phyloP scores from a whole-genome alignment of 2,888 invertebrate genomes.

The Lacanobia oleracea region DNA sequence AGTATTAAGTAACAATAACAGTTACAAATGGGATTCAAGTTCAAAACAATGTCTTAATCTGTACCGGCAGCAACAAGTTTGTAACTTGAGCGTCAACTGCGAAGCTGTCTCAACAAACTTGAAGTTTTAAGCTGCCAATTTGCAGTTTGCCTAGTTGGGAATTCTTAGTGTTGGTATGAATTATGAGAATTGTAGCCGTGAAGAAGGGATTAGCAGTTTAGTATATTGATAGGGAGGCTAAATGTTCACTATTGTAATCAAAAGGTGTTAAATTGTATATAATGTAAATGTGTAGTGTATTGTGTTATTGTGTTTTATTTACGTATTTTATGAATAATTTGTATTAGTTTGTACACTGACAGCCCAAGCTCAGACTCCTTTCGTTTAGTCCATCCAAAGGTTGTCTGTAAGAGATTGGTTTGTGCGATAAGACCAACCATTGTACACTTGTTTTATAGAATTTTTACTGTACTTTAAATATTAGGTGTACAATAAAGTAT shows the following conservation, averaged over 20 bases:
- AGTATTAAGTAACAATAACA: constrained; percentile 1
- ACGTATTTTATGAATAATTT: no score
- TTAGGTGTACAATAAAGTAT: no score
- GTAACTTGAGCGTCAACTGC: constrained; percentile 7
- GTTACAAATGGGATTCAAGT: constrained; percentile 28
- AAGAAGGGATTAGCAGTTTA: not conserved
- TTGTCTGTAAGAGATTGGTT: no score
- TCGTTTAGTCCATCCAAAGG: no score
- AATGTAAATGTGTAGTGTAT: no score
- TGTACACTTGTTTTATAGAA: no score
- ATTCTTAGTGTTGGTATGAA: not conserved
- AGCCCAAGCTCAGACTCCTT: no score
- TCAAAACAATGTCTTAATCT: constrained; percentile 31
- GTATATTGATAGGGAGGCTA: not conserved
- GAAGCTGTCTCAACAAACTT: constrained; percentile 1
- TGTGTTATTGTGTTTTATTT: no score
- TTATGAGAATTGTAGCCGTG: not conserved
- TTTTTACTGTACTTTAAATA: no score
- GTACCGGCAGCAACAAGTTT: constrained; percentile 33
- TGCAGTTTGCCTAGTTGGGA: not conserved
- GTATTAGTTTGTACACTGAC: no score
- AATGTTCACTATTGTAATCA: not conserved
- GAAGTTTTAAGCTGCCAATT: constrained; percentile 39
- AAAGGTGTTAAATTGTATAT: not conserved
- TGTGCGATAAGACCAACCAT: no score